Base-by-base conservation (phyloP, 2,797 vertebrate genomes). In the Gymnoscopelus microlampas region DNA sequence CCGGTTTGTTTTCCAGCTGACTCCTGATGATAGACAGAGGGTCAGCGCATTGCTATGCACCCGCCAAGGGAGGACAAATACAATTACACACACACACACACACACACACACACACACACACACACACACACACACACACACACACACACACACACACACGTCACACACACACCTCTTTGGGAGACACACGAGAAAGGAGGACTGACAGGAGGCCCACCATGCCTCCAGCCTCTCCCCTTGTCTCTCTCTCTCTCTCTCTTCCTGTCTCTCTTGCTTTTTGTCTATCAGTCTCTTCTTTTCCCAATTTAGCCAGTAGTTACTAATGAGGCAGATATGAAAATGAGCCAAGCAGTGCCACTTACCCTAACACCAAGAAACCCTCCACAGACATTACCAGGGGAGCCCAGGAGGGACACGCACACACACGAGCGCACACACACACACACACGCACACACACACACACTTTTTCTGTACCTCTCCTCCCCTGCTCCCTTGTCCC, bases 1-100 rank as follows among this genome's bases (percentile, higher is more conserved):
- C 80, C 78, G 80, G 85, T 91, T 90, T 87, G 87, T 85, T 91
- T 90, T 89, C 81, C 80, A 54, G 54, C 53, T 15, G 60, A 59
- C 49, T 70, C 75, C 80, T 90, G 81, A 89, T 90, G 86, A 87
- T 82, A 85, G 82, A 89, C 82, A 68, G 74, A 89, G 79, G 83
- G 86, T 90, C 87, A 87, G 83, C 82, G 86, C 71, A 83, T 88
- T 90, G 85, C 86, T 89, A 81, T 85, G 76, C 82, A 73, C 86
- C 88, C 83, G 77, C 81, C 81, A 85, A 79, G 85, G 82, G 77
- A 80, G 79, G 79, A 76, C 60, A 71, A 71, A 68, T 73, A 67
- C 70, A 51, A 70, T 68, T 55, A 48, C 26, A 60, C 56, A 47
- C 53, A 14, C 1, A 14, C 57, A 32, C 24, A 32, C 53, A 63